Evolutionary conservation across 2,113 vertebrate genomes (phyloP).

Genomic region (Mobula hypostoma): DNA sequence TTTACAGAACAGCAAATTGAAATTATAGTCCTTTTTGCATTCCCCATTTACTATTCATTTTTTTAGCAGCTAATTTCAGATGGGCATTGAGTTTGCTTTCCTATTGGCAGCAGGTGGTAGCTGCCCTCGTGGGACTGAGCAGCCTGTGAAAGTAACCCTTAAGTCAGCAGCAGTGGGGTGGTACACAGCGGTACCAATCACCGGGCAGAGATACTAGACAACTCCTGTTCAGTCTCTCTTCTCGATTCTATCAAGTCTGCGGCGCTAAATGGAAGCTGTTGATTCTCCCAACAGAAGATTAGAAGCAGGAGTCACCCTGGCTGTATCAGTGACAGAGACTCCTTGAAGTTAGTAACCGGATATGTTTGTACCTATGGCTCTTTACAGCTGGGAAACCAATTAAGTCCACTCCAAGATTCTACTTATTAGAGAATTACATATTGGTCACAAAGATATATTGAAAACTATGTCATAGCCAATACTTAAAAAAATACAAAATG

Average conservation of each 20-base stretch:
- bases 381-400: too few species aligned
- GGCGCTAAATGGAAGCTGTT: neutral
- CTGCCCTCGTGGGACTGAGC: too few species aligned
- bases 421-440: too few species aligned
- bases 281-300: neutral
- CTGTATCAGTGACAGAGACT: neutral
- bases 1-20: neutral
- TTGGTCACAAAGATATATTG: too few species aligned
- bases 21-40: neutral
- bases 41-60: neutral
- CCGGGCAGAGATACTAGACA: neutral
- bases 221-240: neutral
- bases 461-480: too few species aligned
- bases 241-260: neutral
- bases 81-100: neutral
- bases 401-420: too few species aligned
- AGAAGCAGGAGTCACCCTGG: neutral
- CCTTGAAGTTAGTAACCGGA: neutral
- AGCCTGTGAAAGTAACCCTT: neutral
- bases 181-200: neutral
- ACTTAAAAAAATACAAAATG: too few species aligned
- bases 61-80: neutral
- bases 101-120: neutral
- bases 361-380: too few species aligned
- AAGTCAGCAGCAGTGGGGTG: neutral